A percentile compares a stretch with the other conserved stretches of the same genome.
These are phyloP conservation scores for Lacerta viridis DNA, from an alignment of 2,797 vertebrate species.

Conservation along the genomic window DNA sequence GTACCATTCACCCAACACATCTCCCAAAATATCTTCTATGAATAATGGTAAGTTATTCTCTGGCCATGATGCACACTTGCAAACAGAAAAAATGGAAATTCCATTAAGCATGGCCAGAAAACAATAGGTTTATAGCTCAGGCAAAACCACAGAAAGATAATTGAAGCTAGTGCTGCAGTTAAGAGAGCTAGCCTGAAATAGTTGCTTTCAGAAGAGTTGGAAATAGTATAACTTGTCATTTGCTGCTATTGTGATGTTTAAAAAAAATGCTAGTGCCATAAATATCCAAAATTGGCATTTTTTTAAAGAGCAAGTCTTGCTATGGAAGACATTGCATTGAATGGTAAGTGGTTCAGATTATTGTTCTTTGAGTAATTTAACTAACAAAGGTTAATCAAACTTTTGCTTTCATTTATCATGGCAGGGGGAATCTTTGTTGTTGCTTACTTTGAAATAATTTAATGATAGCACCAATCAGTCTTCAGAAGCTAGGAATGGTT, in stretches of 20 bases:
- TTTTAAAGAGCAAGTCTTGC: slow-evolving; percentile 28
- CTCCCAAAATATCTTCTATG: not conserved
- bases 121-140: not conserved
- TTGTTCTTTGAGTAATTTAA: slow-evolving; percentile 50
- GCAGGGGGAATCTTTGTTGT: slow-evolving; percentile 25
- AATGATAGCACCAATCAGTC: not conserved
- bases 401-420: slow-evolving; percentile 41
- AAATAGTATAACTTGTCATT: slow-evolving; percentile 25
- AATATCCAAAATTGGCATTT: slow-evolving; percentile 35
- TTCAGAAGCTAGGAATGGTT: not conserved
- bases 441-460: slow-evolving; percentile 35
- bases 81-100: slow-evolving; percentile 8
- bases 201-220: not conserved
- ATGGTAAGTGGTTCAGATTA: slow-evolving; percentile 38
- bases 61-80: not conserved
- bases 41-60: not conserved
- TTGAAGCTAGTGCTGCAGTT: not conserved
- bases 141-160: not conserved
- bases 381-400: slow-evolving; percentile 34
- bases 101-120: not conserved
- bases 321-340: slow-evolving; percentile 41
- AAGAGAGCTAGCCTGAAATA: slow-evolving; percentile 8
- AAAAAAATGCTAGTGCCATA: slow-evolving; percentile 24
- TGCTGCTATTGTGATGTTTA: slow-evolving; percentile 26
- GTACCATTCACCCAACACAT: not conserved